Evolutionary conservation across 2,797 vertebrate genomes (phyloP), one percentile per base, ranked within the genome.

Genomic region (Neomorphus geoffroyi): DNA sequence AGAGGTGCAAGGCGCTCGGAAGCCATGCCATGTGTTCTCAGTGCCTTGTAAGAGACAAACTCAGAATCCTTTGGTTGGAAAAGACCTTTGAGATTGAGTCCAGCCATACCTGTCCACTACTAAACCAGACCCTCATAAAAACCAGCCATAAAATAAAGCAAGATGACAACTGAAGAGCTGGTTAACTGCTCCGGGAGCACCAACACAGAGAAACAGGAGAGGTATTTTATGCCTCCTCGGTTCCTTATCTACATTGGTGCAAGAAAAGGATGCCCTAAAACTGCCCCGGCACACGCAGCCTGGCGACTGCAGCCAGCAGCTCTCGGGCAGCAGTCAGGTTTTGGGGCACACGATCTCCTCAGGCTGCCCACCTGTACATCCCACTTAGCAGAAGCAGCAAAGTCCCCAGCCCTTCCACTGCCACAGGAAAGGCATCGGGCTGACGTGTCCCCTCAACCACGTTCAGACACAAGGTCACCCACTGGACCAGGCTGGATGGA

Each of bases 221-320:
- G 22, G 58, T 27, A 62, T 54, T 65, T 54, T 2, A 1, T 61
- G 18, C 27, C 28, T 80, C 37, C 13, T 48, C 21, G 2, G 1
- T 27, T 84, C 57, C 11, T 82, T 18, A 48, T 21, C 37, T 27
- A 61, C 32, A 0, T 0, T 48, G 26, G 8, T 43, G 37, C 27
- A 70, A 80, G 30, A 73, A 58, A 92, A 83, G 41, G 18, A 58
- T 48, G n/a, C n/a, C 28, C 80, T 71, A 67, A 74, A 90, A 64
- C 22, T 54, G 53, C 56, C 62, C 13, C 37, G 77, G 46, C 0
- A 1, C 27, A 26, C 0, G 0, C 45, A 82, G 70, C 18, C 11
- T 18, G 41, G 53, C 45, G 58, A 53, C 46, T 18, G 11, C 50
- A 86, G 66, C 28, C 70, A 84, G 61, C 53, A 92, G 66, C 16